Percentiles rank a stretch among this genome's conserved stretches.
phyloP scores from a whole-genome alignment of 2,113 vertebrate species.

The Calyptomena viridis region DNA sequence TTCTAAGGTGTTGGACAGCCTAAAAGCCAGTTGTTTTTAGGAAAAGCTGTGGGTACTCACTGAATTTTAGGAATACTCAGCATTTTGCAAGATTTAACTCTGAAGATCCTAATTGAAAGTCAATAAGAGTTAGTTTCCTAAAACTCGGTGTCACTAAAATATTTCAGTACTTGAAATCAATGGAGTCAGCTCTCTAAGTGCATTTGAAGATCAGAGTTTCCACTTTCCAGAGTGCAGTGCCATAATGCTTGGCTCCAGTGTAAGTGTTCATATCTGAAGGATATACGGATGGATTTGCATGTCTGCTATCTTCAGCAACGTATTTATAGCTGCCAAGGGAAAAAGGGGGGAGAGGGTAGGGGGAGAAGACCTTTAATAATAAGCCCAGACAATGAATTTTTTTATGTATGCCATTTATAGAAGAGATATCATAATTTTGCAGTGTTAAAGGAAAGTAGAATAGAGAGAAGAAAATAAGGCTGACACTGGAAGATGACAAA shows the following conservation, averaged over 20 bases:
- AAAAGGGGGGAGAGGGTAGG: not conserved
- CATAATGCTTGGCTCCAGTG: not conserved
- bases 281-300: not conserved
- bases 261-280: not conserved
- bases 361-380: not conserved
- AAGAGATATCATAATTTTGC: not conserved
- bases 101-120: conserved; percentile 33
- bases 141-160: not conserved
- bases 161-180: conserved; percentile 30
- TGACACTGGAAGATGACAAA: not conserved
- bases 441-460: not conserved
- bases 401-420: not conserved
- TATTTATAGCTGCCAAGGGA: not conserved
- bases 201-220: not conserved
- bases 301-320: not conserved
- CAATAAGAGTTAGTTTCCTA: conserved; percentile 31
- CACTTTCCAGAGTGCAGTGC: not conserved
- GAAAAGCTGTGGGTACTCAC: not conserved
- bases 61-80: conserved; percentile 42
- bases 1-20: not conserved
- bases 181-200: not conserved
- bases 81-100: conserved; percentile 38
- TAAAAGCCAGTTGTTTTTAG: not conserved
- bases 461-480: not conserved
- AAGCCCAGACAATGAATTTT: not conserved